These are phyloP conservation scores for Melanotaenia parkinsoni DNA, from an alignment of 2,797 vertebrate genomes.

Conservation along the genomic window DNA sequence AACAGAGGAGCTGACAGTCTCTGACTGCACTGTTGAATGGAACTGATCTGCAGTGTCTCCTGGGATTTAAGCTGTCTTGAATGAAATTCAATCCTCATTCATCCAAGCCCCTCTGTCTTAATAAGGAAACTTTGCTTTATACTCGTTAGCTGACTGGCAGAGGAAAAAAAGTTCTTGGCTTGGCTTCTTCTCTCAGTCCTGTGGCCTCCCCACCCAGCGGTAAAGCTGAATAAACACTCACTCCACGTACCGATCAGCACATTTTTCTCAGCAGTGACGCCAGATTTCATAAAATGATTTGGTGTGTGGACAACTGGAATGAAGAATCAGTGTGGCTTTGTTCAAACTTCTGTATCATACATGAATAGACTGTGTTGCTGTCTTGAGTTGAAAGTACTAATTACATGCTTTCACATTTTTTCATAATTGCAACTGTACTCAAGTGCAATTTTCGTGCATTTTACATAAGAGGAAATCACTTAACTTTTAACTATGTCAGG, in stretches of 20 bases:
- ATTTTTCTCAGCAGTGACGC: slow-evolving; percentile 50
- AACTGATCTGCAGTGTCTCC: slow-evolving; percentile 58
- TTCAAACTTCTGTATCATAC: not conserved
- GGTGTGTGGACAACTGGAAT: slow-evolving; percentile 25
- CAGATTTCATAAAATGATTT: slow-evolving; percentile 53
- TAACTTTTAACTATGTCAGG: too few relatives aligned
- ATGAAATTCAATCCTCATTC: slow-evolving; percentile 68
- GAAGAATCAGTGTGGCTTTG: not conserved
- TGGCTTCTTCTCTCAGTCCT: slow-evolving; percentile 54
- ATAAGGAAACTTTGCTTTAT: slow-evolving; percentile 75
- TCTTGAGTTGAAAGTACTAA: not conserved
- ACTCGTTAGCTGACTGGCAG: slow-evolving; percentile 58
- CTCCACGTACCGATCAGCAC: slow-evolving; percentile 53
- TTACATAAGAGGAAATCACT: too few relatives aligned
- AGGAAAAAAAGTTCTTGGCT: slow-evolving; percentile 41
- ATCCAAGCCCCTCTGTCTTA: slow-evolving; percentile 68
- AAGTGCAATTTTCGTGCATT: too few relatives aligned
- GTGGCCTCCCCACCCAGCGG: slow-evolving; percentile 66
- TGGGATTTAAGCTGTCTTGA: slow-evolving; percentile 64
- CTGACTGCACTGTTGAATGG: slow-evolving; percentile 56
- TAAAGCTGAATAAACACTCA: slow-evolving; percentile 82
- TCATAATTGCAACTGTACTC: too few relatives aligned
- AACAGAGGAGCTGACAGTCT: slow-evolving; percentile 45
- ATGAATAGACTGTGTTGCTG: not conserved
- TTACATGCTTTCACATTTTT: not conserved